Evolutionary conservation across 2,113 vertebrate genomes (phyloP).

Genomic region (Semnornis frantzii): DNA sequence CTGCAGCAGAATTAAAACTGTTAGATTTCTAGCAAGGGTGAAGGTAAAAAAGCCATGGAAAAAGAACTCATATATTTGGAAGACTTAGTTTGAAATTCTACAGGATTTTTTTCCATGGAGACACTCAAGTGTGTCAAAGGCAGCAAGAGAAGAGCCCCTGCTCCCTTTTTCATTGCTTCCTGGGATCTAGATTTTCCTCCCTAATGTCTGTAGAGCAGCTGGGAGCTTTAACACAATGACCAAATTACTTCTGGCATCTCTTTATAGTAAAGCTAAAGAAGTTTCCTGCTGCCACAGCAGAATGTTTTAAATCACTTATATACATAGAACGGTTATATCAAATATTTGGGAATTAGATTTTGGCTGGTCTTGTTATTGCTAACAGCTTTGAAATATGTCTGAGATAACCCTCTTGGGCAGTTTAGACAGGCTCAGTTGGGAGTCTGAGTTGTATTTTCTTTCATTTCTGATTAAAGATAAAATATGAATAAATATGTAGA

Average conservation of each 20-base stretch:
- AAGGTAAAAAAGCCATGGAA: not conserved
- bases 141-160: not conserved
- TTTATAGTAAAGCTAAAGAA: not conserved
- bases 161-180: not conserved
- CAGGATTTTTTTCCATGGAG: not conserved
- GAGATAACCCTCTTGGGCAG: not conserved
- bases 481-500: not conserved
- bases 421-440: not conserved
- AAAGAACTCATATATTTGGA: not conserved
- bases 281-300: not conserved
- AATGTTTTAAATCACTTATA: conserved; percentile 17
- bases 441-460: not conserved
- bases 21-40: not conserved
- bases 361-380: not conserved
- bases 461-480: not conserved
- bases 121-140: not conserved
- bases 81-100: not conserved
- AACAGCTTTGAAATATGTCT: not conserved
- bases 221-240: not conserved
- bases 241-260: not conserved
- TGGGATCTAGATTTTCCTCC: not conserved
- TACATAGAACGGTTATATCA: not conserved
- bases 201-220: not conserved
- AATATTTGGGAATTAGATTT: not conserved
- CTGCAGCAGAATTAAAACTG: not conserved